A percentile compares a stretch with the other conserved stretches of the same genome.
Evolutionary conservation across 1,140 invertebrate species (phyloP).

Genomic region (Pissodes strobi): DNA sequence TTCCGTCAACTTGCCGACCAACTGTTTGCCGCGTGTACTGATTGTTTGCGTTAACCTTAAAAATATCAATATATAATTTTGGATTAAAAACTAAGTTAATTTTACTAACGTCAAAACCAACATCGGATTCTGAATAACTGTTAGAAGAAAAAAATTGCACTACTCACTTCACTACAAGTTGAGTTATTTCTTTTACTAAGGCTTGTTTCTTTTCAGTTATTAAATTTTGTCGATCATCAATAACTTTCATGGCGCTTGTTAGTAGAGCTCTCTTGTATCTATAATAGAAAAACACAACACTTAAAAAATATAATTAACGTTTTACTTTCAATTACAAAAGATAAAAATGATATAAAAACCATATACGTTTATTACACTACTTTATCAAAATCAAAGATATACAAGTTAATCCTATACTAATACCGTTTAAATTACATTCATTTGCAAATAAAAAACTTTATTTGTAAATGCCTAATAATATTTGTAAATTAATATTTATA

Average conservation of each 20-base stretch:
- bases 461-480: no score
- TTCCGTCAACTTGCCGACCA: conserved; percentile 78
- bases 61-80: conserved; percentile 2
- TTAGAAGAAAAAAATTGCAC: neutral
- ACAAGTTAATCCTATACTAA: no score
- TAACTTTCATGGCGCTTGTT: conserved; percentile 83
- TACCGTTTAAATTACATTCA: no score
- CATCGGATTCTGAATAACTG: no score
- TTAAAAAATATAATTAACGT: neutral
- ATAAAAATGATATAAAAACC: no score
- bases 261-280: conserved; percentile 82
- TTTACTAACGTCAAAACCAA: no score
- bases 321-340: no score
- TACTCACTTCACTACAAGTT: conserved; percentile 80
- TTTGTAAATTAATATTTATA: no score
- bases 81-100: no score
- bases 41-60: conserved; percentile 80
- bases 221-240: conserved; percentile 78
- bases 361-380: no score
- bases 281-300: conserved; percentile 31
- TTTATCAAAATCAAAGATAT: no score
- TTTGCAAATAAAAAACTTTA: no score
- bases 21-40: conserved; percentile 77
- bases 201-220: conserved; percentile 82
- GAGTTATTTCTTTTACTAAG: conserved; percentile 82